phyloP scores from a whole-genome alignment of 2,797 vertebrate genomes.

The Lacerta bilineata region DNA sequence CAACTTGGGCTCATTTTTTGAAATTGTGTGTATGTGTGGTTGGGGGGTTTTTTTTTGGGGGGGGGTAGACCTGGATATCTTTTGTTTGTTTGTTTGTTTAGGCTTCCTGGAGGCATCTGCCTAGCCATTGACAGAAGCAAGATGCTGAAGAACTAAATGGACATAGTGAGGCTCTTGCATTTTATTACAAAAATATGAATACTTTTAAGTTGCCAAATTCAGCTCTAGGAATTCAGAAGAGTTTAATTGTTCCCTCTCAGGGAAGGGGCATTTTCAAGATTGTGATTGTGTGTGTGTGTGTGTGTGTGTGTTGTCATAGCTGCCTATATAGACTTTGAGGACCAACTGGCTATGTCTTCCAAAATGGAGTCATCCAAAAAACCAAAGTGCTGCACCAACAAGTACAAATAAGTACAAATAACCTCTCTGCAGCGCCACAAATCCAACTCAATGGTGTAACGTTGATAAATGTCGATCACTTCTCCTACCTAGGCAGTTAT shows the following conservation, averaged over 20 bases:
- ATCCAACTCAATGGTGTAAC: too few species aligned
- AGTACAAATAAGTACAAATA: too few species aligned
- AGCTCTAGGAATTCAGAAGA: not conserved
- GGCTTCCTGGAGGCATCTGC: not conserved
- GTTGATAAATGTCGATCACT: too few species aligned
- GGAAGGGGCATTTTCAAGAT: not conserved
- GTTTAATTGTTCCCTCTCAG: not conserved
- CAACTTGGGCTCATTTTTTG: constrained; percentile 6
- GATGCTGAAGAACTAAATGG: not conserved
- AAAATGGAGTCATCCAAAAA: not conserved
- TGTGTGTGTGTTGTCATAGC: not conserved
- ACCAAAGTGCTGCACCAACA: too few species aligned
- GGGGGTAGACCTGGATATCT: not conserved
- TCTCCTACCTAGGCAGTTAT: too few species aligned
- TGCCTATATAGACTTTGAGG: not conserved
- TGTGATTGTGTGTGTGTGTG: not conserved
- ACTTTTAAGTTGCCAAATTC: not conserved
- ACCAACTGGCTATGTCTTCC: not conserved
- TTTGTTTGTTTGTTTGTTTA: not conserved
- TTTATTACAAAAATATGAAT: not conserved
- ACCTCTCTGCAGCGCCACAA: too few species aligned
- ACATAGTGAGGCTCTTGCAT: not conserved
- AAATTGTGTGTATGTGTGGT: not conserved
- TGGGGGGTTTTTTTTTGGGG: too few species aligned
- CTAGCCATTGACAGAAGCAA: not conserved